Conservation (phyloP, 1,140 invertebrate genomes). For the Arion vulgaris region DNA sequence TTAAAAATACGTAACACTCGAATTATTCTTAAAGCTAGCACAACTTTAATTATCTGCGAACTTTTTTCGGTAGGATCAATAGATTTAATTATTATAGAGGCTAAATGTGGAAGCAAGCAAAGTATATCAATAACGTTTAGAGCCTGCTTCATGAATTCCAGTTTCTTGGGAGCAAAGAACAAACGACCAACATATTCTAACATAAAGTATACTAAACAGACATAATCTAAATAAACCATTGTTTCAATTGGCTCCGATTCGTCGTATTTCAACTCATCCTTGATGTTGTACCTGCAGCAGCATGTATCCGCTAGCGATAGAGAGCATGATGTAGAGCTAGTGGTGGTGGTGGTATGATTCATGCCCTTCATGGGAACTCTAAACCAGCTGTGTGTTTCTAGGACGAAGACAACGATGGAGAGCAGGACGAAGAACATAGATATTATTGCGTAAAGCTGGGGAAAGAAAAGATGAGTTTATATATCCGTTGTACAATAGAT, state of each 20-base stretch:
- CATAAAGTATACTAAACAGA: conserved; percentile 66
- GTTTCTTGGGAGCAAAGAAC: conserved; percentile 63
- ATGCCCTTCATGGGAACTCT: conserved; percentile 51
- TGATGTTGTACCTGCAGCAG: conserved; percentile 52
- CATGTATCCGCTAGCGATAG: conserved; percentile 28
- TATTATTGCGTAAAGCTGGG: conserved; percentile 63
- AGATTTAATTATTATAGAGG: conserved; percentile 63
- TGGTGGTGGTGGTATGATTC: conserved; percentile 44
- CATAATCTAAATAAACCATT: conserved; percentile 66
- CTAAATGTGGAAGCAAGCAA: conserved; percentile 67
- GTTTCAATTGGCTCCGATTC: conserved; percentile 59
- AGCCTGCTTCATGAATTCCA: conserved; percentile 56
- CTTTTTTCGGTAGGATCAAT: conserved; percentile 52
- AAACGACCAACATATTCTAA: conserved; percentile 60
- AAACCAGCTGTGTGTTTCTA: conserved; percentile 68
- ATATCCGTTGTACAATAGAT: too few relatives aligned
- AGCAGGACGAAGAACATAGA: conserved; percentile 70
- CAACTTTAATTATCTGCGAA: conserved; percentile 57
- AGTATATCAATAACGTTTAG: conserved; percentile 70
- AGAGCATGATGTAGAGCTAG: conserved; percentile 26
- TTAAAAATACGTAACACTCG: conserved; percentile 70
- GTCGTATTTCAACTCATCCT: conserved; percentile 42
- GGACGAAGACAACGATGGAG: conserved; percentile 68
- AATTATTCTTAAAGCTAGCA: conserved; percentile 63
- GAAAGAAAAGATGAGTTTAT: conserved; percentile 4